Percentiles rank a stretch among this genome's conserved stretches.
Evolutionary conservation across 2,113 vertebrate genomes (phyloP).

Genomic region (Chloropsis cyanopogon): DNA sequence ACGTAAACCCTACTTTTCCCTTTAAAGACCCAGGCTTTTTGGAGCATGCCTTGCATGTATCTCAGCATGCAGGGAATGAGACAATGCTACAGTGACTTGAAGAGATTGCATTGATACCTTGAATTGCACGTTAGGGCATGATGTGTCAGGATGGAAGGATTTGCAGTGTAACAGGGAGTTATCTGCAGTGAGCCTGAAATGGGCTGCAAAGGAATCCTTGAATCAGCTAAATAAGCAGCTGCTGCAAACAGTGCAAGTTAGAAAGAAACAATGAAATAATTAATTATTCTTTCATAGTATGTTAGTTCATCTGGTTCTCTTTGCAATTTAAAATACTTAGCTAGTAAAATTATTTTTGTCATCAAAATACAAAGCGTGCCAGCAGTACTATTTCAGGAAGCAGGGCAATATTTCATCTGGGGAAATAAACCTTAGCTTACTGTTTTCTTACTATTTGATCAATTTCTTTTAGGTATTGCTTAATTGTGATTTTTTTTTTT

Average conservation of each 20-base stretch:
- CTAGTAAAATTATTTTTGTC: conserved; percentile 1
- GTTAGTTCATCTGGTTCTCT: neutral
- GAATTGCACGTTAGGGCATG: neutral
- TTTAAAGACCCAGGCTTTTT: neutral
- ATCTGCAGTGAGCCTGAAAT: neutral
- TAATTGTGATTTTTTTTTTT: neutral
- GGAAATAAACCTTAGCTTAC: neutral
- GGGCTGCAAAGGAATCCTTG: neutral
- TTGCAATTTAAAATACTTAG: conserved; percentile 3
- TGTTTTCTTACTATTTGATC: neutral
- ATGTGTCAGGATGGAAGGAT: neutral
- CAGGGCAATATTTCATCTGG: neutral
- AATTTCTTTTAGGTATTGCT: neutral
- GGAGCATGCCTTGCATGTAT: neutral
- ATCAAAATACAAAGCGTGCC: neutral
- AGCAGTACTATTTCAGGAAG: neutral
- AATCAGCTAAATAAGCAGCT: conserved; percentile 22
- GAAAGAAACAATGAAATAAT: neutral
- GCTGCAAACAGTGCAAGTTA: neutral
- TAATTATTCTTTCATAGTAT: neutral
- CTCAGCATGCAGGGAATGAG: neutral
- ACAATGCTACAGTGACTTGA: neutral
- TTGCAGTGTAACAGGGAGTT: neutral
- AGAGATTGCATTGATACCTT: neutral
- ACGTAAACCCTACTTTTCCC: neutral